phyloP scores from a whole-genome alignment of 2,797 vertebrate genomes.

The Euthynnus affinis region DNA sequence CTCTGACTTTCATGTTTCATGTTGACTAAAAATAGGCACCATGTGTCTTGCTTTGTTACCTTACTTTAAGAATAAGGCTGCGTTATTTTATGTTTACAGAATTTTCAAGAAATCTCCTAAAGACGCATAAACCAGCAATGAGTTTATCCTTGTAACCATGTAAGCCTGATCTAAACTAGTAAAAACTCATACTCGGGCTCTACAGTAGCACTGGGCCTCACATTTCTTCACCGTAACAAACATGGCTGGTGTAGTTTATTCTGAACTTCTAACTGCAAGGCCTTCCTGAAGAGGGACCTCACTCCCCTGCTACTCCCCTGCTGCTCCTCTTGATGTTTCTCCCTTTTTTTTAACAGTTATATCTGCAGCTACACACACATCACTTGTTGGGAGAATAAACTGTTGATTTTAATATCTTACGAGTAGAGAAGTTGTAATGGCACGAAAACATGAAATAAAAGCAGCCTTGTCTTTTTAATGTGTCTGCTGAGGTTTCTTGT shows the following conservation, averaged over 20 bases:
- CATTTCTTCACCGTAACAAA: neutral
- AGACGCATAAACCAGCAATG: neutral
- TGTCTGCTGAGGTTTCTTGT: slow-evolving; percentile 12
- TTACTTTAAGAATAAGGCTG: slow-evolving; percentile 29
- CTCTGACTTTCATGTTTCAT: slow-evolving; percentile 14
- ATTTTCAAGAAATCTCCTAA: neutral
- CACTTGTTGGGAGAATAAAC: no score
- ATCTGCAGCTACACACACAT: neutral
- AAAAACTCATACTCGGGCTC: no score
- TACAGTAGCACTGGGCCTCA: neutral
- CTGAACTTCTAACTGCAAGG: neutral
- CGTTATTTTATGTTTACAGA: slow-evolving; percentile 3
- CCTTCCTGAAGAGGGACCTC: no score
- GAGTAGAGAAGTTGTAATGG: neutral
- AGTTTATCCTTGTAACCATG: neutral
- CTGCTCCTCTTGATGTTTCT: no score
- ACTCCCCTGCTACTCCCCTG: no score
- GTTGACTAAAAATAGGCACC: neutral
- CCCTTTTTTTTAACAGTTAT: no score
- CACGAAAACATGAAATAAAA: slow-evolving; percentile 1
- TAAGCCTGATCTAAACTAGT: slow-evolving; percentile 6
- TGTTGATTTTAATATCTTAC: no score
- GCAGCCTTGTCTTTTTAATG: slow-evolving; percentile 34
- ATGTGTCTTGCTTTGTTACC: neutral
- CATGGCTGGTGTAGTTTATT: neutral